A percentile compares a stretch with the other conserved stretches of the same genome.
Evolutionary conservation across 2,888 invertebrate species (phyloP).

Genomic region (Drosophila mercatorum): DNA sequence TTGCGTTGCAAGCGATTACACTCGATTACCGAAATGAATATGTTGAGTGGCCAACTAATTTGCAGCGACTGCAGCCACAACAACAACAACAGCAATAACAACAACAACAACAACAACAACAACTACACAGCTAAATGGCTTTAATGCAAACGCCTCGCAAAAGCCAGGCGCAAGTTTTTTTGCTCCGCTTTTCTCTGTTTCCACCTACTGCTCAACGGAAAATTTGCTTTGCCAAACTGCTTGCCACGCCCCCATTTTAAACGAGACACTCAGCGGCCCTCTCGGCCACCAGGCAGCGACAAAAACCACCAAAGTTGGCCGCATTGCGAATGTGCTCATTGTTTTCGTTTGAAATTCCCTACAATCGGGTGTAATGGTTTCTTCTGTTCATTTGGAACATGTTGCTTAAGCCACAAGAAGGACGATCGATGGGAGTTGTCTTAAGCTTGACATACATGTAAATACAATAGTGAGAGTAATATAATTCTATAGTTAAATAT

Average conservation of each 20-base stretch:
- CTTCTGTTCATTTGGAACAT: neutral
- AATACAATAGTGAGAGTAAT: too few relatives aligned
- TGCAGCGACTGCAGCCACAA: conserved; percentile 32
- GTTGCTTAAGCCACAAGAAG: too few relatives aligned
- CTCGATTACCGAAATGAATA: conserved; percentile 68
- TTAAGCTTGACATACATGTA: too few relatives aligned
- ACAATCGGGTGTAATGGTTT: neutral
- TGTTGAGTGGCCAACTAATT: conserved; percentile 67
- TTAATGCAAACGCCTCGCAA: conserved; percentile 41
- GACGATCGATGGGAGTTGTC: too few relatives aligned
- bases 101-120: conserved; percentile 6
- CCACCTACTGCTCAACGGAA: neutral
- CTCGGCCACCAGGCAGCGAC: neutral
- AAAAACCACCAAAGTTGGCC: conserved; percentile 39
- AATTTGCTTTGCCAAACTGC: conserved; percentile 49
- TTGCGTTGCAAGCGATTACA: conserved; percentile 54
- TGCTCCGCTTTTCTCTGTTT: conserved; percentile 22
- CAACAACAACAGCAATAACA: conserved; percentile 13
- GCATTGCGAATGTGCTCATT: conserved; percentile 36
- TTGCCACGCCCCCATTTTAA: conserved; percentile 43
- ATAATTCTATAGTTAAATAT: too few relatives aligned
- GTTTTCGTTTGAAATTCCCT: conserved; percentile 2
- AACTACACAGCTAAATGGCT: conserved; percentile 42
- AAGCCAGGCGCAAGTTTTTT: conserved; percentile 35
- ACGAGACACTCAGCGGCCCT: conserved; percentile 8